These are phyloP conservation scores for Rhinoderma darwinii DNA, from an alignment of 2,113 vertebrate species.

Conservation along the genomic window DNA sequence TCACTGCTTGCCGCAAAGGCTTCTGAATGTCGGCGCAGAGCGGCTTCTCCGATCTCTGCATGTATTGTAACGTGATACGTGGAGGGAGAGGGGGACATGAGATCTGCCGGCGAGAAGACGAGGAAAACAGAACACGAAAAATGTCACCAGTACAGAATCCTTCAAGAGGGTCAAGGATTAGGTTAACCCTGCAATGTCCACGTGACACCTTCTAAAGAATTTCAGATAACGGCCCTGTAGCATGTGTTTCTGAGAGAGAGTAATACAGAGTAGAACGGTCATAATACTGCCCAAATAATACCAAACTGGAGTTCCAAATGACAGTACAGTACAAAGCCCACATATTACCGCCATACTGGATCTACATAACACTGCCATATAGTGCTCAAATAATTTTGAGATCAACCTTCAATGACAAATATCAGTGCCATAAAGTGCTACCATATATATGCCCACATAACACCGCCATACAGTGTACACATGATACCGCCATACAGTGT, in stretches of 20 bases:
- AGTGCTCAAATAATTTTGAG: too few relatives aligned
- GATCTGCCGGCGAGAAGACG: neutral
- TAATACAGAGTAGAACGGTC: neutral
- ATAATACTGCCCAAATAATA: neutral
- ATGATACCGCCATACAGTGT: neutral
- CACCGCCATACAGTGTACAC: too few relatives aligned
- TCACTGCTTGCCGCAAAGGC: constrained; percentile 49
- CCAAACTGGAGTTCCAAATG: too few relatives aligned
- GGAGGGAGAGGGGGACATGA: constrained; percentile 6
- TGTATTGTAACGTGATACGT: constrained; percentile 49
- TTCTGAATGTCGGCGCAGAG: constrained; percentile 24
- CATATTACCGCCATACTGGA: too few relatives aligned
- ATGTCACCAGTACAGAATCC: neutral
- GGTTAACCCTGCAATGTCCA: constrained; percentile 14
- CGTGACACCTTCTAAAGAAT: neutral
- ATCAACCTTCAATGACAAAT: too few relatives aligned
- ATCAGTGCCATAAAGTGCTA: too few relatives aligned
- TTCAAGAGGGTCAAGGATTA: neutral
- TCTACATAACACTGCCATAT: neutral
- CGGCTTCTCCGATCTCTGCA: constrained; percentile 22
- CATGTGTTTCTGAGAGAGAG: too few relatives aligned
- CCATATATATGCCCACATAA: too few relatives aligned
- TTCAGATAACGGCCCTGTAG: neutral
- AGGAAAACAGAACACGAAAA: neutral
- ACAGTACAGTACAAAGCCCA: too few relatives aligned